Evolutionary conservation across 2,797 vertebrate genomes (phyloP), one percentile per base, ranked within the genome.

Genomic region (Mastacembelus armatus): DNA sequence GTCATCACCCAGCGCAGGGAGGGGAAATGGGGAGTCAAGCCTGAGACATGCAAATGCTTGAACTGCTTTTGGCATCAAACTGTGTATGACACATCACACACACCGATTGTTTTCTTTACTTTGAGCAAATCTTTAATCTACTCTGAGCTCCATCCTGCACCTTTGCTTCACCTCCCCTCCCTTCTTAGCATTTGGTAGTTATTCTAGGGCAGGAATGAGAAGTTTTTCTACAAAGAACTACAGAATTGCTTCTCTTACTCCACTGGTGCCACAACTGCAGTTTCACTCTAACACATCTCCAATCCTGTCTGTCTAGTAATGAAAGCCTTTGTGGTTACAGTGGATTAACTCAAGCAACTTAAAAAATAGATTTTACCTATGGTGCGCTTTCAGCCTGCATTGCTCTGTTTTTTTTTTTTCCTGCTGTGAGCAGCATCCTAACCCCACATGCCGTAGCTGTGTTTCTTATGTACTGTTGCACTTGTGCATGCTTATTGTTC

Each of bases 401-500:
- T 48, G 27, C 62, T 47, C 48, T 30, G 22, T 62, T 52, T 58
- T 51, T 27, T 43, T 43, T 40, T n/a, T n/a, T n/a, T n/a, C n/a
- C n/a, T n/a, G n/a, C 45, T 24, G 10, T 59, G 63, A 66, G 55
- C 71, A 51, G 60, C 65, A 12, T 67, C 78, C 63, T 57, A 48
- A 70, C 39, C 74, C 71, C 10, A 56, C 39, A 67, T 1, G 15
- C 71, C 39, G 47, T 66, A 10, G 21, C 74, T 73, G 22, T 54
- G 74, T 19, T 58, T 74, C 68, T 59, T 60, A 66, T 69, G 71
- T 60, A 21, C 75, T 54, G 60, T 42, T 62, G 61, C 67, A 75
- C 60, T 70, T 68, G 29, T 87, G 88, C 86, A 89, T 85, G 89
- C 73, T 74, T 86, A 38, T 76, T 63, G 71, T 78, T 77, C 70